A percentile compares a stretch with the other conserved stretches of the same genome.
Evolutionary conservation across 2,113 vertebrate species (phyloP).

Genomic region (Ondatra zibethicus): DNA sequence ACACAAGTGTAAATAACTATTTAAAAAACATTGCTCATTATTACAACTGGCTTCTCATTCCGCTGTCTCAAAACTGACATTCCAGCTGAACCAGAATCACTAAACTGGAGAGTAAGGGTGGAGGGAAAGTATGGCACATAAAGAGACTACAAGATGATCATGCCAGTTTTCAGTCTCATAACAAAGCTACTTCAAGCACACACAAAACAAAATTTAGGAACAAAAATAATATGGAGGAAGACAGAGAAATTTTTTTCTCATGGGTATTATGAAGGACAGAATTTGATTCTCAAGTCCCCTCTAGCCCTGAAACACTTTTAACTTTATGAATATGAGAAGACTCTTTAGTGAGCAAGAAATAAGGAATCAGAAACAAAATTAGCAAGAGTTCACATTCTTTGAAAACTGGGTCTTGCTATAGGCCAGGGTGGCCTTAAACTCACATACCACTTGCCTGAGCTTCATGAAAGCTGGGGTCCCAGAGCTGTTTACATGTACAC

Average conservation of each 20-base stretch:
- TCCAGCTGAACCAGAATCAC: neutral
- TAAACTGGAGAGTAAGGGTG: neutral
- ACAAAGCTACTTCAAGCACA: neutral
- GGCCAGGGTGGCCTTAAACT: neutral
- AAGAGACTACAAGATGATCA: neutral
- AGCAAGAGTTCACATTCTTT: neutral
- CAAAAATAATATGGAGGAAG: neutral
- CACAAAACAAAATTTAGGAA: neutral
- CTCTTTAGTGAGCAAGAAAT: neutral
- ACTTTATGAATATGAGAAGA: neutral
- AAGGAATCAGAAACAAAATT: neutral
- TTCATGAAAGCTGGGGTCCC: neutral
- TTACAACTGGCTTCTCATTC: neutral
- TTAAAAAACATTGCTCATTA: neutral
- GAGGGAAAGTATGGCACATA: neutral
- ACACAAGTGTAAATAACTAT: neutral
- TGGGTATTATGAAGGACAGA: neutral
- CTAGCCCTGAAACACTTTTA: neutral
- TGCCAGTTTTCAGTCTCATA: neutral
- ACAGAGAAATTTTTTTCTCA: neutral
- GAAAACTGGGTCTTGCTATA: neutral
- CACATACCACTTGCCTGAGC: neutral
- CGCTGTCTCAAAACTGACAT: neutral
- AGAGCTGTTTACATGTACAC: neutral
- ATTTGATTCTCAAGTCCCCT: neutral